phyloP scores from a whole-genome alignment of 2,888 invertebrate species.

The Hydriomena furcata region DNA sequence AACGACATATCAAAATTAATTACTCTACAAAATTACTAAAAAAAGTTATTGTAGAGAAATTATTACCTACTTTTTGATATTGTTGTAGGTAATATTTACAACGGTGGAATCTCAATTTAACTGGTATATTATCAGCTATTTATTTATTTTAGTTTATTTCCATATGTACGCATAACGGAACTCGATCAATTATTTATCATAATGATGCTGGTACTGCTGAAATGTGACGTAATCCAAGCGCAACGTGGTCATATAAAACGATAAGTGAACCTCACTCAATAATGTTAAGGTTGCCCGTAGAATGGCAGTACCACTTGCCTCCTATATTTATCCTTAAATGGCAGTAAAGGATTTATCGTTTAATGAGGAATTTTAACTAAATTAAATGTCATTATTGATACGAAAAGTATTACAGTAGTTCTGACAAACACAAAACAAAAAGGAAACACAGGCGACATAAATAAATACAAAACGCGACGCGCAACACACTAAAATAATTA shows the following conservation, averaged over 20 bases:
- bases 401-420: not conserved
- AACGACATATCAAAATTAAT: no score
- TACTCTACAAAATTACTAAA: no score
- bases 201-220: slow-evolving; percentile 15
- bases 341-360: slow-evolving; percentile 1
- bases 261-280: slow-evolving; percentile 23
- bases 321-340: slow-evolving; percentile 1
- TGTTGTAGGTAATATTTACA: no score
- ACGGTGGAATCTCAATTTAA: no score
- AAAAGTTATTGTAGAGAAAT: no score
- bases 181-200: slow-evolving; percentile 20
- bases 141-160: not conserved
- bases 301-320: slow-evolving; percentile 1
- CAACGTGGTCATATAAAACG: slow-evolving; percentile 19
- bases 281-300: slow-evolving; percentile 17
- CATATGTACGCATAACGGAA: slow-evolving; percentile 7
- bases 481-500: not conserved
- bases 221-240: slow-evolving; percentile 19
- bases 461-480: not conserved
- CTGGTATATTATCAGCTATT: not conserved
- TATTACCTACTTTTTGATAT: no score
- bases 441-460: not conserved
- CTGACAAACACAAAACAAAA: not conserved
- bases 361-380: not conserved
- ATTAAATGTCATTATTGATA: not conserved